Evolutionary conservation across 2,113 vertebrate species (phyloP).

Genomic region (Tachysurus vachellii): DNA sequence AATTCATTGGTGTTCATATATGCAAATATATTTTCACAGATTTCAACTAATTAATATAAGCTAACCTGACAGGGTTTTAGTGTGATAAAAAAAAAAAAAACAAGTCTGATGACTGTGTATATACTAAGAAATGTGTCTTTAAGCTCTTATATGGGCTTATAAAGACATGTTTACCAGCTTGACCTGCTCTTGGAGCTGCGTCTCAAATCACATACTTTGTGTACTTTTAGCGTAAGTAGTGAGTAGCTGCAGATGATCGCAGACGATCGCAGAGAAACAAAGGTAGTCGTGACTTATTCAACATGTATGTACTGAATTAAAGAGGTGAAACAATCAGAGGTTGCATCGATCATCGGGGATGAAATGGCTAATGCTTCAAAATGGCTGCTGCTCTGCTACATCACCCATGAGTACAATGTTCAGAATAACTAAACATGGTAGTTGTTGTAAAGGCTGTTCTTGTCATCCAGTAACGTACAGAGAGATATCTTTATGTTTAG

Average conservation of each 20-base stretch:
- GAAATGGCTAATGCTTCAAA: not conserved
- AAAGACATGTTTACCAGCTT: not conserved
- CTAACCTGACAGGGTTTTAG: not conserved
- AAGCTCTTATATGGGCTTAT: not conserved
- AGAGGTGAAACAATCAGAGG: not conserved
- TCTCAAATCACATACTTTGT: not conserved
- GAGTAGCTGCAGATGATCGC: not conserved
- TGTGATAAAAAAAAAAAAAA: not conserved
- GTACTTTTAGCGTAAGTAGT: not conserved
- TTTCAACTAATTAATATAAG: not conserved
- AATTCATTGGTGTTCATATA: not conserved
- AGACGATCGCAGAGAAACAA: not conserved
- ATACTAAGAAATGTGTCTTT: not conserved
- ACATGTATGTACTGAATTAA: not conserved
- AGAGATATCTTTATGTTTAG: not conserved
- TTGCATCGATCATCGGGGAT: not conserved
- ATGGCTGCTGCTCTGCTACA: not conserved
- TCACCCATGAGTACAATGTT: not conserved
- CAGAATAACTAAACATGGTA: not conserved
- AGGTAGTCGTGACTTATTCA: not conserved
- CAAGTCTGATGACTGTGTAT: not conserved
- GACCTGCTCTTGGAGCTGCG: not conserved
- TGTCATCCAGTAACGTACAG: not conserved
- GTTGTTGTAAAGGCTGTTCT: not conserved
- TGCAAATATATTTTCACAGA: not conserved